Evolutionary conservation across 2,113 vertebrate species (phyloP).

Genomic region (Pavo muticus): DNA sequence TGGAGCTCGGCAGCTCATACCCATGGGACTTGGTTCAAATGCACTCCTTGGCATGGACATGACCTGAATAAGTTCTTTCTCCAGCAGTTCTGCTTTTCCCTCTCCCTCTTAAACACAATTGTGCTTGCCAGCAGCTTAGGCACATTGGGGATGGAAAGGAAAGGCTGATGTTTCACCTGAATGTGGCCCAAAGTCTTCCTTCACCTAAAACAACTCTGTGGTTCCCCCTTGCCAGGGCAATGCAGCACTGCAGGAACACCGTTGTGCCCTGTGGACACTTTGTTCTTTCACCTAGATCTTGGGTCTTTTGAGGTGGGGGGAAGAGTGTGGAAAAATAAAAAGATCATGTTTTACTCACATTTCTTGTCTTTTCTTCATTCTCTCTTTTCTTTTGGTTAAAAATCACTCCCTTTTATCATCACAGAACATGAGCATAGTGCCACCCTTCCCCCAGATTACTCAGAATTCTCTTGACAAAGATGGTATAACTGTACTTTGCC

Average conservation of each 20-base stretch:
- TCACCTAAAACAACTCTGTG: background rate
- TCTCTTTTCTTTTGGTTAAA: background rate
- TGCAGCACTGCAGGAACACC: background rate
- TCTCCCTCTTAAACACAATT: background rate
- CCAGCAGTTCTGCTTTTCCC: background rate
- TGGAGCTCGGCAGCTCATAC: background rate
- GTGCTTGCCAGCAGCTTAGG: background rate
- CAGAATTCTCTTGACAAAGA: background rate
- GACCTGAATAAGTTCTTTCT: background rate
- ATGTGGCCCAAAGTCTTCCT: background rate
- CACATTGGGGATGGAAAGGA: background rate
- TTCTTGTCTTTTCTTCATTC: background rate
- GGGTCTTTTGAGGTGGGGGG: background rate
- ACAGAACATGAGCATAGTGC: background rate
- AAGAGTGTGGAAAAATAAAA: background rate
- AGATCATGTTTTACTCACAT: background rate
- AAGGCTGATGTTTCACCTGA: background rate
- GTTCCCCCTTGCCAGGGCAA: background rate
- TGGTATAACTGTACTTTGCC: background rate
- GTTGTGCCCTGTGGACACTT: background rate
- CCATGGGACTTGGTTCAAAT: background rate
- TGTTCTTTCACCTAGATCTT: background rate
- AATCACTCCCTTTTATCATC: background rate
- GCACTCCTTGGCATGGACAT: fast-evolving
- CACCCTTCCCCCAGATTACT: background rate